Evolutionary conservation across 2,797 vertebrate genomes (phyloP), one percentile per base, ranked within the genome.

Genomic region (Sebastes matsubarae): DNA sequence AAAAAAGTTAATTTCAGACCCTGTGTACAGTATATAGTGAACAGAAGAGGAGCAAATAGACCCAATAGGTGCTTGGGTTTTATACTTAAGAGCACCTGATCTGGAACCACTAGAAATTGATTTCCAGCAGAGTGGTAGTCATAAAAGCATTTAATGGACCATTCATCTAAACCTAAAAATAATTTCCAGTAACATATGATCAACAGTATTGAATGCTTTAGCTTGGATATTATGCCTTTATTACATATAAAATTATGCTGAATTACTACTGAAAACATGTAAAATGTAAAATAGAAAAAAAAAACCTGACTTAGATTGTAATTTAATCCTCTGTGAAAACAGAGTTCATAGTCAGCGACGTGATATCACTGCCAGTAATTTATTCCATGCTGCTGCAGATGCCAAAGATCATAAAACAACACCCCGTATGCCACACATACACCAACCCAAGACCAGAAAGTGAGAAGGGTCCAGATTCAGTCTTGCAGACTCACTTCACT

Each of bases 321-420:
- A 27, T 30, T 38, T 34, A 29, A 8, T 18, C 13, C 22, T 27
- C n/a, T 46, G 18, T 7, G n/a, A 57, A 55, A 46, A 32, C 27
- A 52, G 13, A 59, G 50, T 60, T 34, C 18, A 46, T 65, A n/a
- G 9, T n/a, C 18, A 22, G 3, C 60, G 29, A 72, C 2, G 20
- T 61, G n/a, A 20, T 73, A 24, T 79, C 27, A 36, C 16, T 27
- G 30, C n/a, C 32, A 66, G 64, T 68, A 22, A 67, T 79, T 52
- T 50, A 69, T 20, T 29, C 13, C 22, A 18, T 54, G 5, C n/a
- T 42, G 13, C 30, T 66, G 18, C 7, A 4, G 61, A 59, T 74
- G 42, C 13, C 55, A 78, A 30, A 73, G 55, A 64, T 77, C 30
- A 77, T 66, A 72, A 72, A 32, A 82, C 18, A 66, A 36, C 6